Evolutionary conservation across 2,888 invertebrate genomes (phyloP).

Genomic region (Anoncus sp.): DNA sequence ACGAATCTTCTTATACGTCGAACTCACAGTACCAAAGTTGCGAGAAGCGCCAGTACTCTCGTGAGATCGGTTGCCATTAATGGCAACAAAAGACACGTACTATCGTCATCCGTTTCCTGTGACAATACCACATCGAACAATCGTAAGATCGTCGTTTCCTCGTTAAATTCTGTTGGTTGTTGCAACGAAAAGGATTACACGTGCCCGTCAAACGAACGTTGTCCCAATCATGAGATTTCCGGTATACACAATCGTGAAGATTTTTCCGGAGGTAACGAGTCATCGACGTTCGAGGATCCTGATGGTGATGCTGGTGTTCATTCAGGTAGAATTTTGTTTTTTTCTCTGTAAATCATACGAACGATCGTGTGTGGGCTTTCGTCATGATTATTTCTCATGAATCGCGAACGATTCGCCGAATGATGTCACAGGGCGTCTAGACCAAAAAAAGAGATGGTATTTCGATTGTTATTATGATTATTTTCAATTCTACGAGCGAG

Average conservation of each 20-base stretch:
- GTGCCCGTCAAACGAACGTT: conserved; percentile 29
- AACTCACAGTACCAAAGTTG: conserved; percentile 89
- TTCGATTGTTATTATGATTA: background rate
- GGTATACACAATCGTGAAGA: conserved; percentile 76
- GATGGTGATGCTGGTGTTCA: conserved; percentile 89
- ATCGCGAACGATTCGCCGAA: background rate
- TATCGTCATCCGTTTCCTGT: conserved; percentile 51
- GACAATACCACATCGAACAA: conserved; percentile 33
- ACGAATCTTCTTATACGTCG: conserved; percentile 86
- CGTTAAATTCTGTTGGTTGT: conserved; percentile 51
- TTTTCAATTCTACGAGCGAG: no score
- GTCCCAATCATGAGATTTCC: conserved; percentile 36
- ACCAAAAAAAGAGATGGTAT: background rate
- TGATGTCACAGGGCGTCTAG: background rate
- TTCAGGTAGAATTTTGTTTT: conserved; percentile 86
- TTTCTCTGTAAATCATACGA: conserved; percentile 1
- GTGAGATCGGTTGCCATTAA: conserved; percentile 69
- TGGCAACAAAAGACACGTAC: conserved; percentile 45
- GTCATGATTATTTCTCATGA: background rate
- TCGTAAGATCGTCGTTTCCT: conserved; percentile 38
- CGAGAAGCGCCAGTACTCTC: conserved; percentile 85
- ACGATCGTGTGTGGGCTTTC: no score
- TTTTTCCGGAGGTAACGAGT: conserved; percentile 73
- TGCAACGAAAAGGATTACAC: conserved; percentile 54
- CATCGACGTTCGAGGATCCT: conserved; percentile 83